Evolutionary conservation across 2,113 vertebrate species (phyloP).

Genomic region (Neodon shergylaensis): DNA sequence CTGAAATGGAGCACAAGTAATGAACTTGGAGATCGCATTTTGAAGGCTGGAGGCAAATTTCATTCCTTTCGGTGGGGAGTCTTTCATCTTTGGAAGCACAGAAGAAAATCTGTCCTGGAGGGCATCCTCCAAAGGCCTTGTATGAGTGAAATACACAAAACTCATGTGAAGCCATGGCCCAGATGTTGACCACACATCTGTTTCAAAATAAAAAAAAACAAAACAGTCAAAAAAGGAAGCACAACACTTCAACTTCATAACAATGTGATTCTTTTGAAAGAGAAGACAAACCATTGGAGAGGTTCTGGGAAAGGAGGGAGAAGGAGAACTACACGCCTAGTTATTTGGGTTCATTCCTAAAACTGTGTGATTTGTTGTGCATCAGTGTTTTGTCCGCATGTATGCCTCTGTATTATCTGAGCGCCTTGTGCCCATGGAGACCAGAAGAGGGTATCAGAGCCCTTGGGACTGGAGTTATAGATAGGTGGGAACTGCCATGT

Average conservation of each 20-base stretch:
- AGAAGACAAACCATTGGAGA: neutral
- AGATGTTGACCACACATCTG: neutral
- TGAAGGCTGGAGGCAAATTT: constrained; percentile 70
- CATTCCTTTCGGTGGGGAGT: constrained; percentile 5
- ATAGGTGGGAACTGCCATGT: neutral
- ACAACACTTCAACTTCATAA: neutral
- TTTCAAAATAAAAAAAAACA: neutral
- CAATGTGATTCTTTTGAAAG: neutral
- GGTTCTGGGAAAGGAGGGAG: neutral
- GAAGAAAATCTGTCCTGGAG: constrained; percentile 24
- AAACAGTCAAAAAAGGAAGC: neutral
- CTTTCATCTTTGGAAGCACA: constrained; percentile 62
- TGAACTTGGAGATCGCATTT: constrained; percentile 59
- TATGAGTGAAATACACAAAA: neutral
- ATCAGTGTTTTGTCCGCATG: neutral
- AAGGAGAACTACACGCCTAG: neutral
- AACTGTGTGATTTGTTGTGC: neutral
- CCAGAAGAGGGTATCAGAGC: neutral
- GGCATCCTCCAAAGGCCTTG: neutral
- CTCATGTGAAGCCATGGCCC: neutral
- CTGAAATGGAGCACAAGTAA: constrained; percentile 34
- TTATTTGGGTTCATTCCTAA: neutral
- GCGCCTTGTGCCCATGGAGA: too few relatives aligned
- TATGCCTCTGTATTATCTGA: neutral
- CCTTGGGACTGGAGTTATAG: neutral